Conservation (phyloP, 1,140 invertebrate species). For the Sarcophaga bullata region DNA sequence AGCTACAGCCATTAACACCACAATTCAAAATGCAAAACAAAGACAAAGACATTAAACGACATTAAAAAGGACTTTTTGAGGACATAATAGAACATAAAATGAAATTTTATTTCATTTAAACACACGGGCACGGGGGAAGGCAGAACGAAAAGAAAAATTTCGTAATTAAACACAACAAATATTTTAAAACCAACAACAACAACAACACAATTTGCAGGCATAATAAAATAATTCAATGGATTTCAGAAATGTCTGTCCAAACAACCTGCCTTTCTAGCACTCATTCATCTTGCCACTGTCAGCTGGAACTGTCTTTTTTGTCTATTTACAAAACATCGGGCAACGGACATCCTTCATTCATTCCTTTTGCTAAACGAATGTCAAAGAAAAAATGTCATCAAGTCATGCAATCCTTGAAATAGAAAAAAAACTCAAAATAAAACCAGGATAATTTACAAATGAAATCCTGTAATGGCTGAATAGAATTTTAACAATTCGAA, state of each 20-base stretch:
- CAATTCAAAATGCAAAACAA: background rate
- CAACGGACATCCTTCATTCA: constrained; percentile 13
- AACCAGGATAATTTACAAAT: background rate
- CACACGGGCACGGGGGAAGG: too few relatives aligned
- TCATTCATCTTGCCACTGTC: background rate
- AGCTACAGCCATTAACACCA: background rate
- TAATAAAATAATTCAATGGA: background rate
- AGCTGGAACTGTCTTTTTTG: background rate
- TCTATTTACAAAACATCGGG: background rate
- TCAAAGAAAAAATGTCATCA: constrained; percentile 10
- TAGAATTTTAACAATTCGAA: background rate
- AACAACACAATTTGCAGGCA: background rate
- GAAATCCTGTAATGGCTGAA: background rate
- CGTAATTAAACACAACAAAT: constrained; percentile 21
- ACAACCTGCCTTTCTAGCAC: background rate
- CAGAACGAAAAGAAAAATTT: background rate
- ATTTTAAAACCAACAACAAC: background rate
- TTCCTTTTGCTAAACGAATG: background rate
- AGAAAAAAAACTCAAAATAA: background rate
- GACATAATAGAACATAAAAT: background rate
- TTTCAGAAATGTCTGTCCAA: background rate
- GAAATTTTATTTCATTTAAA: background rate
- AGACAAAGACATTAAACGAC: background rate
- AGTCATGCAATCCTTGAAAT: background rate
- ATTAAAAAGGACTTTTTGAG: background rate